Percentiles rank a stretch among this genome's conserved stretches.
phyloP scores from a whole-genome alignment of 2,113 vertebrate genomes.

The Sprattus sprattus region DNA sequence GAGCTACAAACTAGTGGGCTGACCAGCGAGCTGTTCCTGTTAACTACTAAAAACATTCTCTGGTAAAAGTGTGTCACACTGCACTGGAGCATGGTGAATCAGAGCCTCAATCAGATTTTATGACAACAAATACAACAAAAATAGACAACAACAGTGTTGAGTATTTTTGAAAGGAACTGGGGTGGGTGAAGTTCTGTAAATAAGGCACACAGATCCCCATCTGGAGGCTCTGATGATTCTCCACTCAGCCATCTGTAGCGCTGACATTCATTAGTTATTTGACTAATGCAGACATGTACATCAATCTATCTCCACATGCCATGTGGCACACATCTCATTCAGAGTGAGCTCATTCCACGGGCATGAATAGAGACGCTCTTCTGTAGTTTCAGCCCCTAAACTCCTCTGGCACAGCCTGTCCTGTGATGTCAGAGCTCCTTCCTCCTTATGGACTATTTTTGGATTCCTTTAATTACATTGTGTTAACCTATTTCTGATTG shows the following conservation, averaged over 20 bases:
- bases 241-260: conserved; percentile 54
- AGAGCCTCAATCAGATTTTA: background rate
- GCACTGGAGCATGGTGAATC: background rate
- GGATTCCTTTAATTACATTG: too few species aligned
- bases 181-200: conserved; percentile 23
- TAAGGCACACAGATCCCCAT: conserved; percentile 52
- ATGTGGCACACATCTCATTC: conserved; percentile 47
- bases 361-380: too few species aligned
- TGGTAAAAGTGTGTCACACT: background rate
- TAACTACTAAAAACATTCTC: too few species aligned
- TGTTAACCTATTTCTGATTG: too few species aligned
- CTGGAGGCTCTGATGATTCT: conserved; percentile 50
- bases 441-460: too few species aligned
- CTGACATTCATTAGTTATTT: conserved; percentile 44
- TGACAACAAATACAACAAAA: background rate
- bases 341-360: conserved; percentile 27
- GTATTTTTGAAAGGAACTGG: background rate
- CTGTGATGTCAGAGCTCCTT: too few species aligned
- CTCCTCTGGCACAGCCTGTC: too few species aligned
- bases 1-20: too few species aligned
- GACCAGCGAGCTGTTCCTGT: too few species aligned
- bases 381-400: too few species aligned
- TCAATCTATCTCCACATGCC: background rate
- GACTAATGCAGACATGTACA: conserved; percentile 37
- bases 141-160: background rate